Evolutionary conservation across 2,113 vertebrate genomes (phyloP).

Genomic region (Psilopogon haemacephalus): DNA sequence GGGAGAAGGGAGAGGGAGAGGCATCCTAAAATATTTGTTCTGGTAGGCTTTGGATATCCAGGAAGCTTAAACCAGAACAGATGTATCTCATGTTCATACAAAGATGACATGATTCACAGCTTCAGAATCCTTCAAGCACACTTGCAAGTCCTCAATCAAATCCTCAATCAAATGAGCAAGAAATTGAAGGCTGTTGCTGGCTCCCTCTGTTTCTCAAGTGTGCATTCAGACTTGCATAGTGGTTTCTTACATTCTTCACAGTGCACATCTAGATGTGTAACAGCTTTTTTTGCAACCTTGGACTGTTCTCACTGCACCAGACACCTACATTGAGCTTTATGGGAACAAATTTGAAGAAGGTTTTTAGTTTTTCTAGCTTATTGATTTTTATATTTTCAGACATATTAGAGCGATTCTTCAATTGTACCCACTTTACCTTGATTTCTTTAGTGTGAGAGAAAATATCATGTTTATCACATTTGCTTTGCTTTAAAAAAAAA

Average conservation of each 20-base stretch:
- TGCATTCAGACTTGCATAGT: neutral
- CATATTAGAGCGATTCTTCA: constrained; percentile 80
- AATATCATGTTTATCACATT: constrained; percentile 80
- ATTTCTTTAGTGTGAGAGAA: constrained; percentile 74
- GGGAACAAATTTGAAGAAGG: constrained; percentile 75
- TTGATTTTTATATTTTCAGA: constrained; percentile 83
- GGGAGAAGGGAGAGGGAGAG: too few species aligned
- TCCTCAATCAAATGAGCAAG: constrained; percentile 51
- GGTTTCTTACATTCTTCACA: constrained; percentile 40
- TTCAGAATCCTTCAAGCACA: constrained; percentile 44
- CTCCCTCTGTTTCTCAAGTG: constrained; percentile 28
- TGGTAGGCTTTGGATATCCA: too few species aligned
- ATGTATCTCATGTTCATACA: constrained; percentile 6
- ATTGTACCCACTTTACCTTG: constrained; percentile 73
- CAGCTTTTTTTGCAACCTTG: constrained; percentile 68
- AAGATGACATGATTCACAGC: neutral
- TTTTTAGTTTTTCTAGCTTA: constrained; percentile 80
- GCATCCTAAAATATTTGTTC: too few species aligned
- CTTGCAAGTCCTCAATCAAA: constrained; percentile 13
- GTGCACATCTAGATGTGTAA: constrained; percentile 55
- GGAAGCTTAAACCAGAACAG: too few species aligned
- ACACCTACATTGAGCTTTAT: constrained; percentile 72
- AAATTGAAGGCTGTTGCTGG: constrained; percentile 6
- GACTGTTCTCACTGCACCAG: constrained; percentile 62
- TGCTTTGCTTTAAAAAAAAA: constrained; percentile 42